phyloP scores from a whole-genome alignment of 2,888 invertebrate genomes.

The Sinotaia quadrata region DNA sequence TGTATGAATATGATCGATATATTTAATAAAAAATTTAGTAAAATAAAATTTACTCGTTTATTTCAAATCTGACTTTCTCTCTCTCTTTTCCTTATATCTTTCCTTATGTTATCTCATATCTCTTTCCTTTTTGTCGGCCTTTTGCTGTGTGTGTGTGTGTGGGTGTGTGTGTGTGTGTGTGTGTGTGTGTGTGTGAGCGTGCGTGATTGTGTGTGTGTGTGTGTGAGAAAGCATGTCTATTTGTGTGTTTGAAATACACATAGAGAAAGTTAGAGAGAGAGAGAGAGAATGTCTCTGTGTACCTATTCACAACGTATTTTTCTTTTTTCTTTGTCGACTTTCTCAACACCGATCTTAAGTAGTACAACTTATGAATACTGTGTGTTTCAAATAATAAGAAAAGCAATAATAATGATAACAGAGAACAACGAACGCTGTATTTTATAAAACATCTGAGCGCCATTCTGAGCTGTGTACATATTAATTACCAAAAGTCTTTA shows the following conservation, averaged over 20 bases:
- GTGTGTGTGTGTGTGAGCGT: neutral
- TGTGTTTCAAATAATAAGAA: too few species aligned
- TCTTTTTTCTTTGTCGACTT: too few species aligned
- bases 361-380: too few species aligned
- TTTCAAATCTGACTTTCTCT: neutral
- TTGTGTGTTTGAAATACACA: neutral
- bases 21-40: too few species aligned
- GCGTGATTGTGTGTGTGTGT: slow-evolving; percentile 12
- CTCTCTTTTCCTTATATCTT: slow-evolving; percentile 1
- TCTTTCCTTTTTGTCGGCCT: neutral
- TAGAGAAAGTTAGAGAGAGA: neutral
- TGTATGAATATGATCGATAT: too few species aligned
- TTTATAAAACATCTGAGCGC: too few species aligned
- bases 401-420: too few species aligned
- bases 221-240: slow-evolving; percentile 8
- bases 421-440: too few species aligned
- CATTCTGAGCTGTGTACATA: too few species aligned
- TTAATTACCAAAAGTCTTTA: too few species aligned
- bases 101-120: neutral
- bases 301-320: neutral
- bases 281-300: neutral
- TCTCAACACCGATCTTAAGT: too few species aligned
- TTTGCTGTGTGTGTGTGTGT: slow-evolving; percentile 10
- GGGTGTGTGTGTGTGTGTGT: slow-evolving; percentile 5
- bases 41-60: too few species aligned